Percentiles rank a stretch among this genome's conserved stretches.
phyloP scores from a whole-genome alignment of 1,140 invertebrate species.

The Ridgeia piscesae region DNA sequence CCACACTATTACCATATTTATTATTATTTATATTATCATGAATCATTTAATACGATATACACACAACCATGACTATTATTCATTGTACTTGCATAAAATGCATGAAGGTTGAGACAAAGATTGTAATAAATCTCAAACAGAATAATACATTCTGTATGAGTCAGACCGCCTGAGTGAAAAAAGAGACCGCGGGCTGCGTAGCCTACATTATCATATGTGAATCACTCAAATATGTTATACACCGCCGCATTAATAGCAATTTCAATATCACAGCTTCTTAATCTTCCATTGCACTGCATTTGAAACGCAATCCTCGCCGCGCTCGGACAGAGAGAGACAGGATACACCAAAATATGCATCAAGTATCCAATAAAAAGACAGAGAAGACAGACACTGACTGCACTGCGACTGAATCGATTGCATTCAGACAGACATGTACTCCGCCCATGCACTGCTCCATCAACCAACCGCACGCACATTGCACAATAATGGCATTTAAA shows the following conservation, averaged over 20 bases:
- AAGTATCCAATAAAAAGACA: not conserved
- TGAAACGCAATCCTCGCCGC: not conserved
- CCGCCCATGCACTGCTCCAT: not conserved
- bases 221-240: not conserved
- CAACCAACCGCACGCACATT: not conserved
- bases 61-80: not conserved
- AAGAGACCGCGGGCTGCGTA: not conserved
- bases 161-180: not conserved
- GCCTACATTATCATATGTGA: not conserved
- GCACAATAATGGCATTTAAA: slow-evolving; percentile 6
- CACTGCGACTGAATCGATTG: not conserved
- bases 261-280: not conserved
- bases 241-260: not conserved
- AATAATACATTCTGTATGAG: not conserved
- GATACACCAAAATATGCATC: not conserved
- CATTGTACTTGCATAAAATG: too few relatives aligned
- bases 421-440: not conserved
- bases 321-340: not conserved
- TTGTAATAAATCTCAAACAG: not conserved
- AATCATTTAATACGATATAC: not conserved
- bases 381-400: not conserved
- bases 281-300: not conserved
- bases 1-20: not conserved
- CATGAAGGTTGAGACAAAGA: too few relatives aligned
- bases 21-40: not conserved